Evolutionary conservation across 2,888 invertebrate species (phyloP), one percentile per base, ranked within the genome.

Genomic region (Eutolmus rufibarbis): DNA sequence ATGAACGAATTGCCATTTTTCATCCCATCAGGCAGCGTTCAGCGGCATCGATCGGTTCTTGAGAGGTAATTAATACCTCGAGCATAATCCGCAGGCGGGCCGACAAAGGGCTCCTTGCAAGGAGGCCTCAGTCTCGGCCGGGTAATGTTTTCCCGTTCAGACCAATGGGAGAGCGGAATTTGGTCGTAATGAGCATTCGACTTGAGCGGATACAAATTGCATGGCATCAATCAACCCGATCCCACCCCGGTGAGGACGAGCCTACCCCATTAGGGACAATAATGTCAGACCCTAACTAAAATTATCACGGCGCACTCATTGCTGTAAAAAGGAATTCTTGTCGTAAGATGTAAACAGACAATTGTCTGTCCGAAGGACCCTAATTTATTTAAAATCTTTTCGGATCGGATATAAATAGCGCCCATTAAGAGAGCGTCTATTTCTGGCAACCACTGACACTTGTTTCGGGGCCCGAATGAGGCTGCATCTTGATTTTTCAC

Each of bases 171-270:
- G 76, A 19, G 34, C 19, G 76, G 74, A 76, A 76, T 74, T 51
- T 9, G 51, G 76, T 87, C 74, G 23, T 87, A 86, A 88, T 87
- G 88, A 88, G 87, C 87, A 87, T 88, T 87, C 56, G 85, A 87
- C 74, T 57, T 87, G 76, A 77, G 34, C 76, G 86, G 87, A 87
- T 88, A 88, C 88, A 88, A 88, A 88, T 88, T 88, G 88, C 88
- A 74, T 82, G 77, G 77, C 88, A 88, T 88, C 87, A 87, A 88
- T 88, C 88, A 88, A 87, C 79, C 40, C 5, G 14, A 76, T 76
- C 19, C 86, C 76, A 76, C 74, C 74, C 51, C 74, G 34, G 51
- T 19, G 2, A 28, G 23, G 28, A 7, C 37, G 34, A 19, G 84
- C 81, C 81, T 84, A 84, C 66, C 84, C 84, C 84, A 84, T 74